Evolutionary conservation across 2,888 invertebrate species (phyloP).

Genomic region (Aphidoletes aphidimyza): DNA sequence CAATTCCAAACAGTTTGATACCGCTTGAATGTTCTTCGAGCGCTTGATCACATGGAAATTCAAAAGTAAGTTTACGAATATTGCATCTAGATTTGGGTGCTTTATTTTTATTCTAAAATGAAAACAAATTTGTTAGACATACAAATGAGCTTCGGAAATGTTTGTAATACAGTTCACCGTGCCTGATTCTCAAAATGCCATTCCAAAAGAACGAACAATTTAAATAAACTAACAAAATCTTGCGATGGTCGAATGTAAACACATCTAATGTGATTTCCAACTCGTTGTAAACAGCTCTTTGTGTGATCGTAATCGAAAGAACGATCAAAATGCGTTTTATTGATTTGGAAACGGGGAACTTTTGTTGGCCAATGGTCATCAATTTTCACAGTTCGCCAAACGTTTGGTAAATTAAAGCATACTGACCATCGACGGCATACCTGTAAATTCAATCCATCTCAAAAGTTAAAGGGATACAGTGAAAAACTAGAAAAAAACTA

Average conservation of each 20-base stretch:
- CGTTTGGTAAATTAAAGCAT: not conserved
- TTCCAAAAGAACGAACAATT: not conserved
- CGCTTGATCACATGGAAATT: not conserved
- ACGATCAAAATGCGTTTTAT: not conserved
- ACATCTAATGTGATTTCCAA: not conserved
- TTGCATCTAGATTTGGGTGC: too few species aligned
- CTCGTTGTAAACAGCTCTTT: not conserved
- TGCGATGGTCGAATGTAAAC: not conserved
- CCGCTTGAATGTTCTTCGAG: not conserved
- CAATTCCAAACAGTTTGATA: conserved; percentile 24
- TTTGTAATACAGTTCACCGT: not conserved
- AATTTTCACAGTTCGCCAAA: not conserved
- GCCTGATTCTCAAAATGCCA: not conserved
- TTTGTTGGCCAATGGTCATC: not conserved
- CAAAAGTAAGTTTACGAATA: not conserved
- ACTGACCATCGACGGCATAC: not conserved
- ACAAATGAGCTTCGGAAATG: not conserved
- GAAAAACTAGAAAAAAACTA: not conserved
- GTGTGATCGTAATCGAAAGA: not conserved
- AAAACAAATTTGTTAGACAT: not conserved
- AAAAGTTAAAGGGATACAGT: too few species aligned
- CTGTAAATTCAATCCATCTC: too few species aligned
- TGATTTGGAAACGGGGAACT: too few species aligned
- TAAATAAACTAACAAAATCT: not conserved
- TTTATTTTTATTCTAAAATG: not conserved